Base-by-base conservation (phyloP, 2,113 vertebrate species). In the human region DNA sequence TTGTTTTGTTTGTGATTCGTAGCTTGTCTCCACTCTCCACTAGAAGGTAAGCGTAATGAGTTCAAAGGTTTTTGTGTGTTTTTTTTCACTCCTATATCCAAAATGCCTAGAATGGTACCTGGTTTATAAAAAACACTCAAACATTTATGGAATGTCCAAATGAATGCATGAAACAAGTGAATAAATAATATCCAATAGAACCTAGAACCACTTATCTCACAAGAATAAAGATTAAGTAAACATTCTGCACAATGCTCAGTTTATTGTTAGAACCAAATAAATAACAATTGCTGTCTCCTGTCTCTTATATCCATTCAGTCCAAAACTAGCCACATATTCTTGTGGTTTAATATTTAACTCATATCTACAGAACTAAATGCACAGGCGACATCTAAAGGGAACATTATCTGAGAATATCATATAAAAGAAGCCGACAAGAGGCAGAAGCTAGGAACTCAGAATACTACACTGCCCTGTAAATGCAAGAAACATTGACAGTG, bases 341-440 rank as follows among this genome's bases (percentile, higher is more conserved):
- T 45, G 14, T 45, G 50, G 68, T 57, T 96, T 93, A 96, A 70
- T 79, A 50, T 88, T 87, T 89, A 97, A 92, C 72, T 93, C 55
- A 66, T 16, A 87, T 30, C 48, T 35, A 80, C 38, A 91, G 57
- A 85, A 78, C 79, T 95, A 79, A 83, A 76, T 50, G 3, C 52
- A 83, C 50, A 70, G 6, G 25, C 20, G 20, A 38, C 22, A 76
- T 55, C 35, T 27, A 66, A 55, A 17, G 95, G 55, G 68, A 79
- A 73, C 27, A 27, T 40, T 85, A 73, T 20, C 75, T 45, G 93
- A 86, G 25, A 72, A 72, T n/a, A 5, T 38, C 45, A 84, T 3
- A 35, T 9, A 38, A 92, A 82, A 40, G 18, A 16, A 43, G 40
- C 30, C 73, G 89, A 57, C 27, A 94, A 95, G 55, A 3, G 6